Evolutionary conservation across 2,113 vertebrate genomes (phyloP).

Genomic region (Podarcis raffonei): DNA sequence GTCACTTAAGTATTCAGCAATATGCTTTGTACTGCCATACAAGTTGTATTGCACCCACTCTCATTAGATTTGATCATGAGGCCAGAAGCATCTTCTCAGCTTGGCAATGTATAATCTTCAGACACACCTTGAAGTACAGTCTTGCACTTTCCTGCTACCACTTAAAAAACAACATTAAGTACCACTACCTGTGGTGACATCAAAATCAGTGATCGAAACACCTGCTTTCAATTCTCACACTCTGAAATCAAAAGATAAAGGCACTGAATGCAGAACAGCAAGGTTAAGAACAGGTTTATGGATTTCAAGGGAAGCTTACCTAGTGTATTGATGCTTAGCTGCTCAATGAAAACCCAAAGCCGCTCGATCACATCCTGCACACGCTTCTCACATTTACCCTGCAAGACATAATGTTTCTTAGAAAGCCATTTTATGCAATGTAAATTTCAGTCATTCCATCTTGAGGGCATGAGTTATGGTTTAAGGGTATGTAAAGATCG

Average conservation of each 20-base stretch:
- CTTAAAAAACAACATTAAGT: background rate
- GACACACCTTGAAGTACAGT: too few relatives aligned
- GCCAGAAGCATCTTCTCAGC: background rate
- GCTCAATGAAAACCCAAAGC: constrained; percentile 98
- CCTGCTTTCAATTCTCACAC: background rate
- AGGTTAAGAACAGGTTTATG: too few relatives aligned
- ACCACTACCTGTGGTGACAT: background rate
- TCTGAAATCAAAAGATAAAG: background rate
- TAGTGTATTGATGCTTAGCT: constrained; percentile 96
- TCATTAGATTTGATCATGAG: background rate
- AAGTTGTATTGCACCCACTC: background rate
- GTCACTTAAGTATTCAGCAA: background rate
- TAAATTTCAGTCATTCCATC: background rate
- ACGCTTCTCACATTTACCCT: constrained; percentile 98
- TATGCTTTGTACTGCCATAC: background rate
- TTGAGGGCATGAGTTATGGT: background rate
- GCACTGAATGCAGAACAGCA: too few relatives aligned
- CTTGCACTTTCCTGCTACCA: background rate
- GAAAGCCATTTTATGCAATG: background rate
- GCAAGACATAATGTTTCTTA: constrained; percentile 6
- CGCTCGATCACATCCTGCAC: constrained; percentile 97
- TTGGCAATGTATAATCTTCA: background rate
- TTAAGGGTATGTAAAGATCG: background rate
- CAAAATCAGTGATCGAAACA: background rate
- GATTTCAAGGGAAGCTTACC: constrained; percentile 73